Conservation (phyloP, 2,113 vertebrate genomes). For the Bagarius yarrelli region DNA sequence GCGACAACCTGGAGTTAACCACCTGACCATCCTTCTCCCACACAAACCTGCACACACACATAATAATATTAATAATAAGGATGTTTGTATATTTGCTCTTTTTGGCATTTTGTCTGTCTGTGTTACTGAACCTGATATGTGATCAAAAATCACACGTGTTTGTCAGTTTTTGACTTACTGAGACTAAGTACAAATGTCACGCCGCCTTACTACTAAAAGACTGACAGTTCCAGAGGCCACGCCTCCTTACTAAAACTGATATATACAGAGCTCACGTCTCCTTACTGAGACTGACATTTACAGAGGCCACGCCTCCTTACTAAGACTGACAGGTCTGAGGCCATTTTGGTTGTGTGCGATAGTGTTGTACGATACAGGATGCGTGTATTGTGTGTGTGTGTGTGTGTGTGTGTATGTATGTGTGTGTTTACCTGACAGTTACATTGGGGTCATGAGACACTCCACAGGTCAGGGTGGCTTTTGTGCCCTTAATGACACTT, state of each 20-base stretch:
- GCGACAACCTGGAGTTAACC: conserved; percentile 74
- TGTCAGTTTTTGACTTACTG: no score
- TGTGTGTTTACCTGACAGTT: conserved; percentile 75
- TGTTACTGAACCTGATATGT: neutral
- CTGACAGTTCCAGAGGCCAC: neutral
- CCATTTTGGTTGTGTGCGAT: neutral
- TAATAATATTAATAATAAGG: neutral
- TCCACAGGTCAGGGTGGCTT: conserved; percentile 87
- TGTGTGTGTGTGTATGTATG: conserved; percentile 13
- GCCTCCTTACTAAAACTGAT: neutral
- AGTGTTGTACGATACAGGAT: neutral
- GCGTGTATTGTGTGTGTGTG: neutral
- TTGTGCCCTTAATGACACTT: conserved; percentile 97
- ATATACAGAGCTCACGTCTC: neutral
- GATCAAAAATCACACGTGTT: neutral
- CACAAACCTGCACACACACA: conserved; percentile 73
- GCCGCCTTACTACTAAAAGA: neutral
- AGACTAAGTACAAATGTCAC: neutral
- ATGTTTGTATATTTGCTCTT: no score
- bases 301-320: no score
- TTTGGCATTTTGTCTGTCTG: neutral
- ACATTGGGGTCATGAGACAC: conserved; percentile 91
- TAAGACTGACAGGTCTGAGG: no score
- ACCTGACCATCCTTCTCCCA: conserved; percentile 89
- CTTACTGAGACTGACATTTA: neutral